Base-by-base conservation (phyloP, 2,888 invertebrate species). In the Chydorus sphaericus region DNA sequence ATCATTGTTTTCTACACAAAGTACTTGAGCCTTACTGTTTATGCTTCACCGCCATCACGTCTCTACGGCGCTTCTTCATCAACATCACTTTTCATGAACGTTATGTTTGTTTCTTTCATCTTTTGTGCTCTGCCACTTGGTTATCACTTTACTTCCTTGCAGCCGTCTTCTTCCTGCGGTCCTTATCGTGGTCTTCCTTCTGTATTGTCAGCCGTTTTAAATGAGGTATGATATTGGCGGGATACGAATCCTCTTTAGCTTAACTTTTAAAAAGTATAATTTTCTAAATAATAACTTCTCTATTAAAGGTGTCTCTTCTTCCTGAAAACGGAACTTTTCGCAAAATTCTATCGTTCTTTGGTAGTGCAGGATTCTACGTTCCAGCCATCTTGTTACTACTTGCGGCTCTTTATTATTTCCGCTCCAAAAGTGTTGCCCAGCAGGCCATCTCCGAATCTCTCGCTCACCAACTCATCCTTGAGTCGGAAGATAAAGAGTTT, bases 401-500 rank as follows among this genome's bases (percentile, higher is more conserved):
- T 0, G 71, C 88, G 58, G 72, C 81, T 55, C 71, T 88, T 44
- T 91, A 90, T 66, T 90, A 88, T 67, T 89, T 85, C 65, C 83
- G 82, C 72, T 84, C 87, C 0, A 81, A 89, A 0, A 82, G 84
- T 0, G 77, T 80, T 2, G 89, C 90, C 0, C 89, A 69, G 60
- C 66, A 66, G 44, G 62, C 88, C 65, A 84, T 90, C 82, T 86
- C 88, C 29, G 72, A 77, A 1, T 87, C 90, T 31, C 68, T 90
- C 48, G 85, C 85, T 66, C 85, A 85, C 64, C 88, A 90, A 64
- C 66, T 88, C 57, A 82, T 89, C 4, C 70, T 90, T 31, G 90
- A 90, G 68, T 90, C 89, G 0, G 88, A 88, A 61, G 91, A 92
- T 68, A 91, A 91, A 66, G 89, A 90, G 70, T 91, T 89, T 67